A percentile compares a stretch with the other conserved stretches of the same genome.
Evolutionary conservation across 2,113 vertebrate species (phyloP).

Genomic region (Lasiurus borealis): DNA sequence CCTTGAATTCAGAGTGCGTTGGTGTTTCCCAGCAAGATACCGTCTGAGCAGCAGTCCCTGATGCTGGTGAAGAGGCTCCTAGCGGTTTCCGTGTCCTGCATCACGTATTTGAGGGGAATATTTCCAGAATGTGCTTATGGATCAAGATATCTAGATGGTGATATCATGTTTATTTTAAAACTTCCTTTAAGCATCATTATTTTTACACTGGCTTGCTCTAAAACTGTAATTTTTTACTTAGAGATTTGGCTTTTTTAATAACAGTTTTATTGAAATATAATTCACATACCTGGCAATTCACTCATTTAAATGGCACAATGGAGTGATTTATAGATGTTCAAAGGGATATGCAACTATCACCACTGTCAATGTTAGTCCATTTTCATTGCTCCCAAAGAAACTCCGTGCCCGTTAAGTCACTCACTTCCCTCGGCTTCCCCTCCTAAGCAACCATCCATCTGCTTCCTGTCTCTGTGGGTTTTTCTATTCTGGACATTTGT

Average conservation of each 20-base stretch:
- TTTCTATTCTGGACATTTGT: slow-evolving; percentile 49
- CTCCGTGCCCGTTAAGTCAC: not conserved
- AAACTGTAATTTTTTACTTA: slow-evolving; percentile 83
- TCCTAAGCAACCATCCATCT: not conserved
- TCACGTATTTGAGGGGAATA: slow-evolving; percentile 96
- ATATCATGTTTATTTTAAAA: not conserved
- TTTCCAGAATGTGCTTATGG: slow-evolving; percentile 97
- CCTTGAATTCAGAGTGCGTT: slow-evolving; percentile 86
- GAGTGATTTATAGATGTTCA: slow-evolving; percentile 20
- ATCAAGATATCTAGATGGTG: slow-evolving; percentile 96
- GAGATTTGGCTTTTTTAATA: slow-evolving; percentile 51
- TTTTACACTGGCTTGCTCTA: not conserved
- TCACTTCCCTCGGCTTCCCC: not conserved
- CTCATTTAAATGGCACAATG: not conserved
- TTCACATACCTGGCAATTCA: slow-evolving; percentile 22
- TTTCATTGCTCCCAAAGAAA: slow-evolving; percentile 37
- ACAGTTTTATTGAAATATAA: slow-evolving; percentile 31
- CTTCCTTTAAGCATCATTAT: not conserved
- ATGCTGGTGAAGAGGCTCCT: slow-evolving; percentile 94
- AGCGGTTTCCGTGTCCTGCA: slow-evolving; percentile 96
- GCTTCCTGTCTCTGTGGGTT: slow-evolving; percentile 12
- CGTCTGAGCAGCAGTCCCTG: slow-evolving; percentile 93
- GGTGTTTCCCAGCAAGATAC: slow-evolving; percentile 90
- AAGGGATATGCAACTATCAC: not conserved
- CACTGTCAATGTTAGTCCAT: slow-evolving; percentile 2